phyloP scores from a whole-genome alignment of 1,140 invertebrate species.

The Diprion similis region DNA sequence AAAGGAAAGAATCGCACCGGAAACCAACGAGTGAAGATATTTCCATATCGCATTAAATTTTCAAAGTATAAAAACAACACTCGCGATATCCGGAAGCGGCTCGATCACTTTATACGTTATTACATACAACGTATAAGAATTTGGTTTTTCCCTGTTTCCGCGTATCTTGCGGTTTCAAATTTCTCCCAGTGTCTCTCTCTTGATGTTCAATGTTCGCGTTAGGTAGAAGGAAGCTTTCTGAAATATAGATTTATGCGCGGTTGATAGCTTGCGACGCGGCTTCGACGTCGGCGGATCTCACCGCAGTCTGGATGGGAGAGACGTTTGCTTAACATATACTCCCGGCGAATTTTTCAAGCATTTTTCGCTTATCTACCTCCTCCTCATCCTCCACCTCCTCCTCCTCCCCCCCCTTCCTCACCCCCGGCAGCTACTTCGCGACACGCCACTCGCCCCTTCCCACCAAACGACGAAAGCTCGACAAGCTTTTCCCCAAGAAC shows the following conservation, averaged over 20 bases:
- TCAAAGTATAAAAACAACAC: too few species aligned
- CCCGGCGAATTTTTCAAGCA: not conserved
- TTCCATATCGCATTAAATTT: too few species aligned
- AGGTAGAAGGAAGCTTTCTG: not conserved
- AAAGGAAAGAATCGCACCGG: too few species aligned
- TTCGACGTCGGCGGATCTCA: too few species aligned
- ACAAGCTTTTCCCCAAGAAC: not conserved
- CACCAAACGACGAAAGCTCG: not conserved
- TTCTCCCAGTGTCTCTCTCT: too few species aligned
- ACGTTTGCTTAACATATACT: not conserved
- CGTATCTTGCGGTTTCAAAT: too few species aligned
- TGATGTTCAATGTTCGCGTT: not conserved
- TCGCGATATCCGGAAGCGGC: too few species aligned
- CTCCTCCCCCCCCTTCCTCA: not conserved
- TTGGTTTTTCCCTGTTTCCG: too few species aligned
- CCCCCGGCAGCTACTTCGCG: not conserved
- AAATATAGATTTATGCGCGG: not conserved
- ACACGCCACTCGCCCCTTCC: not conserved
- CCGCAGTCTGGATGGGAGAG: not conserved
- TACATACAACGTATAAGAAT: too few species aligned
- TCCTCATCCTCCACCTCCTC: slow-evolving; percentile 15
- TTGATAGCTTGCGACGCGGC: not conserved
- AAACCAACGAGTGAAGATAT: too few species aligned
- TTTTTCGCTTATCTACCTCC: slow-evolving; percentile 6
- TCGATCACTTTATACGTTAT: too few species aligned